Conservation (phyloP, 2,888 invertebrate species). For the Kryphioiulus occultus region DNA sequence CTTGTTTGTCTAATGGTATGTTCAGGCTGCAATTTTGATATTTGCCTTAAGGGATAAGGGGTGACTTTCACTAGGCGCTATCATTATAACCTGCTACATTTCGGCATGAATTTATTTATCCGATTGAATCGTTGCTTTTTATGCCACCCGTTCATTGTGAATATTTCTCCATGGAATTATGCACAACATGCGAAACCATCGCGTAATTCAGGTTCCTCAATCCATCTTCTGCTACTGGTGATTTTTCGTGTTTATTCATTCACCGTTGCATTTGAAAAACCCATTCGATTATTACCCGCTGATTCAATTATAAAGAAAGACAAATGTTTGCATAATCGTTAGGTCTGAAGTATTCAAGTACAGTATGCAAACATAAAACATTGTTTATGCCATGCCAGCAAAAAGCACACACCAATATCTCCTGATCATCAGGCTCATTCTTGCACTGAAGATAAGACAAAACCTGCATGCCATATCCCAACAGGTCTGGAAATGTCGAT, state of each 20-base stretch:
- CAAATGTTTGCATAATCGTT: neutral
- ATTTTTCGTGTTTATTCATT: neutral
- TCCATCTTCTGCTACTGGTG: neutral
- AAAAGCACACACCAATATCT: neutral
- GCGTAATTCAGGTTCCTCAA: neutral
- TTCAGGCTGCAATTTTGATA: too few species aligned
- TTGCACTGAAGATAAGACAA: neutral
- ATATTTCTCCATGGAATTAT: neutral
- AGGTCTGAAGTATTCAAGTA: neutral
- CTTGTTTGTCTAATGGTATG: too few species aligned
- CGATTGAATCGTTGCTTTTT: neutral
- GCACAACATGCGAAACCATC: neutral
- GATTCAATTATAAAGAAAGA: slow-evolving; percentile 1
- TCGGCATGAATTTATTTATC: neutral
- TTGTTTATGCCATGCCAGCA: neutral
- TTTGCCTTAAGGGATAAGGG: too few species aligned
- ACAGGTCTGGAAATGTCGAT: neutral
- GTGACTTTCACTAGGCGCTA: neutral
- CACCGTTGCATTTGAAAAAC: neutral
- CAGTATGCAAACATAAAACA: neutral
- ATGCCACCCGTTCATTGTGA: neutral
- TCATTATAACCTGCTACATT: neutral
- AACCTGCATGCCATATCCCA: neutral
- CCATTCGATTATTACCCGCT: neutral
- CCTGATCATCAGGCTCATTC: neutral